Percentiles rank a stretch among this genome's conserved stretches.
Evolutionary conservation across 2,797 vertebrate species (phyloP).

Genomic region (Morelia viridis): DNA sequence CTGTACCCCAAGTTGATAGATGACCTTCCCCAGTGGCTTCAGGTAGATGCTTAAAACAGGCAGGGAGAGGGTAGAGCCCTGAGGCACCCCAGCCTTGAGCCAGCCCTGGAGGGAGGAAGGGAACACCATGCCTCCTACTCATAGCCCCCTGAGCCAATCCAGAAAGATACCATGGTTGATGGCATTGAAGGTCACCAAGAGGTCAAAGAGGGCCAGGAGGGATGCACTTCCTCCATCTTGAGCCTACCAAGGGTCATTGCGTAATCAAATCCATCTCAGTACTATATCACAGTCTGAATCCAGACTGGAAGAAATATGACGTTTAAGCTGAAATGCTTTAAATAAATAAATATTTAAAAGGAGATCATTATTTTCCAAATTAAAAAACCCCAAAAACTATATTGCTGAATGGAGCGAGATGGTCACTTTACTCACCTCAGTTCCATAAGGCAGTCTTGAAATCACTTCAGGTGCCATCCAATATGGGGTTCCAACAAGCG

Average conservation of each 20-base stretch:
- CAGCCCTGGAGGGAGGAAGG: neutral
- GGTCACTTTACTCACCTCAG: conserved; percentile 79
- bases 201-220: neutral
- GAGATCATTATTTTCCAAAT: neutral
- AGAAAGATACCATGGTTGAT: neutral
- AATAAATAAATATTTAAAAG: neutral
- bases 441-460: conserved; percentile 94
- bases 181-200: neutral
- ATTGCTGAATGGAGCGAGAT: neutral
- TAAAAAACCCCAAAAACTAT: neutral
- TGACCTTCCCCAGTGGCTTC: no score
- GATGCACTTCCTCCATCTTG: neutral
- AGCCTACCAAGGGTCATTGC: neutral
- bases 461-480: conserved; percentile 99
- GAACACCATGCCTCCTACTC: neutral
- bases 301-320: neutral
- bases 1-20: no score
- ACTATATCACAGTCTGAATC: neutral
- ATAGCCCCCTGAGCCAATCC: neutral
- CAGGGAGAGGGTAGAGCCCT: no score
- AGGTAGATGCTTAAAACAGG: no score
- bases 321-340: neutral
- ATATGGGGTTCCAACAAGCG: conserved; percentile 92
- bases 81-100: no score
- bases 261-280: neutral